Percentiles rank a stretch among this genome's conserved stretches.
Evolutionary conservation across 2,113 vertebrate genomes (phyloP).

Genomic region (Petaurus breviceps): DNA sequence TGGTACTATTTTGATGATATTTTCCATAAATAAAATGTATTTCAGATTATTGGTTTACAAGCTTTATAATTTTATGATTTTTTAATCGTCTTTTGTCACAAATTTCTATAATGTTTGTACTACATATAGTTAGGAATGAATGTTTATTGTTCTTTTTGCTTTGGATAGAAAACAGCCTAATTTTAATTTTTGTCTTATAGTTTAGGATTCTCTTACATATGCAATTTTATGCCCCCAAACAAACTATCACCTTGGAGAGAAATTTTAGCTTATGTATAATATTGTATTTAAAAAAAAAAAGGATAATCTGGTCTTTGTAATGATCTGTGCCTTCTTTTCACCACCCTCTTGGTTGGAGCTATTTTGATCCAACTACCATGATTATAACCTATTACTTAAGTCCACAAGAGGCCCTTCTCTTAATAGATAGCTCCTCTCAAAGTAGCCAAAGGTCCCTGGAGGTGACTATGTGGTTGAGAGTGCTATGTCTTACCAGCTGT

Average conservation of each 20-base stretch:
- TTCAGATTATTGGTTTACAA: constrained; percentile 91
- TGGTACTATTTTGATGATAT: constrained; percentile 94
- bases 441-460: constrained; percentile 63
- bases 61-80: constrained; percentile 91
- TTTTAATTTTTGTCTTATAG: constrained; percentile 68
- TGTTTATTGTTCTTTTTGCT: constrained; percentile 80
- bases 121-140: constrained; percentile 83
- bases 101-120: constrained; percentile 86
- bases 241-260: constrained; percentile 67
- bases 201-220: constrained; percentile 86
- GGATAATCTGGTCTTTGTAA: constrained; percentile 86
- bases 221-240: constrained; percentile 82
- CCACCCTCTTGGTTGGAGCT: constrained; percentile 84
- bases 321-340: constrained; percentile 90
- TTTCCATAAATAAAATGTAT: constrained; percentile 91
- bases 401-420: constrained; percentile 78
- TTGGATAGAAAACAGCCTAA: constrained; percentile 77
- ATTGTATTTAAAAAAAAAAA: constrained; percentile 83
- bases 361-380: constrained; percentile 83
- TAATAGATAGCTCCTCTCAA: constrained; percentile 74
- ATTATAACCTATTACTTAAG: constrained; percentile 67
- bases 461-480: constrained; percentile 72
- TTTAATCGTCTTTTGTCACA: constrained; percentile 87
- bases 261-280: constrained; percentile 82
- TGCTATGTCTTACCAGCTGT: constrained; percentile 80